These are phyloP conservation scores for Drosophila demipolita DNA, from an alignment of 2,888 invertebrate genomes.

Conservation along the genomic window DNA sequence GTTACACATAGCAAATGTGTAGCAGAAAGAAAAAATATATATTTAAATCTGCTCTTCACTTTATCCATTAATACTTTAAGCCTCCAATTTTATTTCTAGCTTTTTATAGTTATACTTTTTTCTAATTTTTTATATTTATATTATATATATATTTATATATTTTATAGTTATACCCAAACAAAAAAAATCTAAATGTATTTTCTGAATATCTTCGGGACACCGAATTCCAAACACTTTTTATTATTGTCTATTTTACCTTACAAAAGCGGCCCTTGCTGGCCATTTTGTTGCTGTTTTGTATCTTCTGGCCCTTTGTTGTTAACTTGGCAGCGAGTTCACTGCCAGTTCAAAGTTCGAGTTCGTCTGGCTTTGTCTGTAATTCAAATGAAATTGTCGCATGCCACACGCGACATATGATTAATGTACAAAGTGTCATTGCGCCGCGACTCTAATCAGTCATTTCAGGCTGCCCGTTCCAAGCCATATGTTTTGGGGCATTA, in stretches of 20 bases:
- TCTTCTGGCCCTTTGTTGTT: constrained; percentile 29
- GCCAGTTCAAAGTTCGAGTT: constrained; percentile 76
- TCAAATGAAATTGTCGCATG: constrained; percentile 54
- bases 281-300: constrained; percentile 45
- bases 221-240: background rate
- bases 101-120: background rate
- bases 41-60: background rate
- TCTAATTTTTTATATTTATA: too few relatives aligned
- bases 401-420: constrained; percentile 72
- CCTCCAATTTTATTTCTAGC: background rate
- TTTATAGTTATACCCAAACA: background rate
- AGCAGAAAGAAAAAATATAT: background rate
- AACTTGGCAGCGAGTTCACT: constrained; percentile 58
- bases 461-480: constrained; percentile 39
- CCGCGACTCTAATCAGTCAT: constrained; percentile 38
- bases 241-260: constrained; percentile 57
- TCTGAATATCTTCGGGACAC: background rate
- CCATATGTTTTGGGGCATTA: constrained; percentile 60
- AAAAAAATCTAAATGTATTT: too few relatives aligned
- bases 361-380: constrained; percentile 55
- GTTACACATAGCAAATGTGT: background rate
- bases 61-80: background rate
- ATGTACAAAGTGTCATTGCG: constrained; percentile 39
- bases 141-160: background rate
- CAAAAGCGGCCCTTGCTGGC: constrained; percentile 64